A percentile compares a stretch with the other conserved stretches of the same genome.
Evolutionary conservation across 2,113 vertebrate genomes (phyloP).

Genomic region (Herpailurus yagouaroundi): DNA sequence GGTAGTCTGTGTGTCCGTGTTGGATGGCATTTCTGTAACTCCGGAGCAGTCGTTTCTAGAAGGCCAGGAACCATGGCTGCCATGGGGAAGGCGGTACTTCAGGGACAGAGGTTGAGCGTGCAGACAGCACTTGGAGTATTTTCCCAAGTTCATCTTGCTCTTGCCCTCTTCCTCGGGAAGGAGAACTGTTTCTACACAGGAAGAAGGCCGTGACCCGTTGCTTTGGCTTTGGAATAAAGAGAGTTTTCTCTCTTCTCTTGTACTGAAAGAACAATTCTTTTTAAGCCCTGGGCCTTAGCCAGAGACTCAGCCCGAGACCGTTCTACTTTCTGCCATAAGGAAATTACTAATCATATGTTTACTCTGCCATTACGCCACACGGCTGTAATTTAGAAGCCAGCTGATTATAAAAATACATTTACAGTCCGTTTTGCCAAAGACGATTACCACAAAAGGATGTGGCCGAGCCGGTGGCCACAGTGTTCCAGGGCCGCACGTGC

Average conservation of each 20-base stretch:
- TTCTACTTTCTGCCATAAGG: constrained; percentile 60
- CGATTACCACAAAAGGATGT: constrained; percentile 42
- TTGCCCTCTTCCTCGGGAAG: constrained; percentile 29
- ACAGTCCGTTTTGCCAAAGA: constrained; percentile 56
- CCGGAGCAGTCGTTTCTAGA: background rate
- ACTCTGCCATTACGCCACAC: constrained; percentile 44
- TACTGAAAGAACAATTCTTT: constrained; percentile 64
- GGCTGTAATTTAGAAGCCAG: constrained; percentile 73
- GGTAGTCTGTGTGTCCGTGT: background rate
- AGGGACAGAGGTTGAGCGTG: background rate
- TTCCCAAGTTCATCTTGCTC: background rate
- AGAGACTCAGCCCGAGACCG: constrained; percentile 51
- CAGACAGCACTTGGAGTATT: background rate
- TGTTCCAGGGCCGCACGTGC: background rate
- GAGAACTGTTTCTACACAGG: background rate
- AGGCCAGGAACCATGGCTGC: background rate
- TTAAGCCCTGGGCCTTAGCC: constrained; percentile 57
- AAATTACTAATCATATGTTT: constrained; percentile 77
- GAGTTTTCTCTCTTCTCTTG: constrained; percentile 73
- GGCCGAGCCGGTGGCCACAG: background rate
- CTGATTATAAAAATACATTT: constrained; percentile 34
- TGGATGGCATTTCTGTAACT: background rate
- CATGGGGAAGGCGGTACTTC: accelerated
- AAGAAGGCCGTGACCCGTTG: background rate
- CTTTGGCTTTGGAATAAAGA: constrained; percentile 49